Evolutionary conservation across 2,797 vertebrate species (phyloP).

Genomic region (Todus mexicanus): DNA sequence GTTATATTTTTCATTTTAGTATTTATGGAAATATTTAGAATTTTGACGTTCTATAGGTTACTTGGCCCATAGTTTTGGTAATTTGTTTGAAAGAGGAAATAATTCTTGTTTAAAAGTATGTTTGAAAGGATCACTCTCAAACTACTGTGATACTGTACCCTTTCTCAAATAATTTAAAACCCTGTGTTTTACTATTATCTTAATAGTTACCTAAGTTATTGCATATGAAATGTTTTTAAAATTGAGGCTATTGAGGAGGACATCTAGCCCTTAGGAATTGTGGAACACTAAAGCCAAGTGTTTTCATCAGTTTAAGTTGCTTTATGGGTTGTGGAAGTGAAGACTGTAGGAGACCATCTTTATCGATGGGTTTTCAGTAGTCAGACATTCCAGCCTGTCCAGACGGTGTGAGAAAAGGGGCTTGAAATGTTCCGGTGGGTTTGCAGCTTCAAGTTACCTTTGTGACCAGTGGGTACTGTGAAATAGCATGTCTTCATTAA

Average conservation of each 20-base stretch:
- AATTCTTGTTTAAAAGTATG: accelerated
- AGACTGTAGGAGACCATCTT: neutral
- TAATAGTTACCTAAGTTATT: neutral
- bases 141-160: neutral
- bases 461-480: neutral
- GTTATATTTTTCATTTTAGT: neutral
- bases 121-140: neutral
- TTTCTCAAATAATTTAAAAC: neutral
- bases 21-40: neutral
- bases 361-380: neutral
- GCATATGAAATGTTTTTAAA: neutral
- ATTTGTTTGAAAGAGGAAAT: neutral
- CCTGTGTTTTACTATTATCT: neutral
- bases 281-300: neutral
- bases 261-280: neutral
- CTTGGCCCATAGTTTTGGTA: neutral
- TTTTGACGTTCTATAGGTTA: neutral
- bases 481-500: neutral
- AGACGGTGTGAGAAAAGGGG: neutral
- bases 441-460: neutral
- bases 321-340: neutral
- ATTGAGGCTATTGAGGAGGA: neutral
- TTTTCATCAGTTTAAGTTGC: neutral
- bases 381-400: neutral
- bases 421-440: neutral